Percentiles rank a stretch among this genome's conserved stretches.
phyloP scores from a whole-genome alignment of 2,888 invertebrate species.

The Sycophila texana region DNA sequence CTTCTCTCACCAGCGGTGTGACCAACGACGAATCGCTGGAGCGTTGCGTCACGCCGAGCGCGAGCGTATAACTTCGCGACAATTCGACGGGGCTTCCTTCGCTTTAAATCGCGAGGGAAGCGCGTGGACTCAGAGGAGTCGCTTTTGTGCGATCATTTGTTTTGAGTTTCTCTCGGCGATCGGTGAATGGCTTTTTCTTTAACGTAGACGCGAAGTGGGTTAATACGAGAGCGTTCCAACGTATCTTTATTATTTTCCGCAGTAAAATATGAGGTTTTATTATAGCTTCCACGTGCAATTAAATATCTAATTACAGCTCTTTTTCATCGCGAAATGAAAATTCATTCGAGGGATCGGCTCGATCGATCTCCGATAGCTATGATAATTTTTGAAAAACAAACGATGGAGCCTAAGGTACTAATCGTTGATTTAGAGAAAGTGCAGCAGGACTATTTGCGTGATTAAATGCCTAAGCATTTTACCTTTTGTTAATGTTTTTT shows the following conservation, averaged over 20 bases:
- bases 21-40: neutral
- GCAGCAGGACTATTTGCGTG: too few species aligned
- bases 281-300: neutral
- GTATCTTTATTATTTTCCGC: slow-evolving; percentile 27
- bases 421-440: too few species aligned
- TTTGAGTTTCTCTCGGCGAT: slow-evolving; percentile 5
- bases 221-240: neutral
- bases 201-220: neutral
- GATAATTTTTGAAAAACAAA: too few species aligned
- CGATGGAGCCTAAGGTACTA: too few species aligned
- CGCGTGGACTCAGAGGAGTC: neutral
- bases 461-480: too few species aligned
- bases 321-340: neutral
- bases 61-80: neutral
- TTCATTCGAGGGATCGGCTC: neutral
- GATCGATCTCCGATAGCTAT: too few species aligned
- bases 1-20: slow-evolving; percentile 13
- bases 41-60: slow-evolving; percentile 6
- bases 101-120: neutral
- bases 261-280: neutral
- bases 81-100: neutral
- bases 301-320: neutral
- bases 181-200: neutral
- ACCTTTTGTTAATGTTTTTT: too few species aligned
- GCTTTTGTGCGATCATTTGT: slow-evolving; percentile 11